Conservation (phyloP, 1,140 invertebrate species). For the Bombus picipes region DNA sequence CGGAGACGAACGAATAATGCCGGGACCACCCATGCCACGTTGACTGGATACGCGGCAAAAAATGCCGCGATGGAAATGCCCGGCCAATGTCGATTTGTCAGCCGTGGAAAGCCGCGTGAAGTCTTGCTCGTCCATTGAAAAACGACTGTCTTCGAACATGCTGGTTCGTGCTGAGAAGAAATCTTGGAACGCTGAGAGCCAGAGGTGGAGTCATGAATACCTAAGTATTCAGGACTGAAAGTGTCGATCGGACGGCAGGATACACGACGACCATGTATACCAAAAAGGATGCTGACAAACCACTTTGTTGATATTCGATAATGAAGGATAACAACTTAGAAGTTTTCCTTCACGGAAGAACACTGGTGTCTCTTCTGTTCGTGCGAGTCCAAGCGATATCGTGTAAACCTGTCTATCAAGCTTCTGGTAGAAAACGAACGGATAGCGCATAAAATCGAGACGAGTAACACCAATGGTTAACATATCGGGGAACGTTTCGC, state of each 20-base stretch:
- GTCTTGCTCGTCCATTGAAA: not conserved
- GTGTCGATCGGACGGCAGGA: not conserved
- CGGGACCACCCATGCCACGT: constrained; percentile 63
- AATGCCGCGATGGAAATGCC: constrained; percentile 51
- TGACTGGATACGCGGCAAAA: constrained; percentile 48
- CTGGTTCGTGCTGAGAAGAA: not conserved
- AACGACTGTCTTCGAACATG: not conserved
- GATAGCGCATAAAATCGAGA: not conserved
- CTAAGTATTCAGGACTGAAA: not conserved
- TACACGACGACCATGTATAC: not conserved
- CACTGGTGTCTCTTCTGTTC: not conserved
- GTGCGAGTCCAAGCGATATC: not conserved
- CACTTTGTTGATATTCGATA: not conserved
- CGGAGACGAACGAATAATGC: constrained; percentile 61
- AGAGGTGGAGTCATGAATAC: not conserved
- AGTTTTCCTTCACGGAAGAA: not conserved
- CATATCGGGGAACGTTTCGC: constrained; percentile 16
- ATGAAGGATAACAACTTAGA: not conserved
- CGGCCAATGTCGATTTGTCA: constrained; percentile 58
- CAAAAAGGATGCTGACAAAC: not conserved
- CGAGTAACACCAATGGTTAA: not conserved
- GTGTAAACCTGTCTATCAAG: not conserved
- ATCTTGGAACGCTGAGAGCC: not conserved
- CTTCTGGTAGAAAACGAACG: not conserved
- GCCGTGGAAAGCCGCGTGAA: constrained; percentile 53